These are phyloP conservation scores for Vanessa cardui DNA, from an alignment of 2,888 invertebrate genomes.

Conservation along the genomic window DNA sequence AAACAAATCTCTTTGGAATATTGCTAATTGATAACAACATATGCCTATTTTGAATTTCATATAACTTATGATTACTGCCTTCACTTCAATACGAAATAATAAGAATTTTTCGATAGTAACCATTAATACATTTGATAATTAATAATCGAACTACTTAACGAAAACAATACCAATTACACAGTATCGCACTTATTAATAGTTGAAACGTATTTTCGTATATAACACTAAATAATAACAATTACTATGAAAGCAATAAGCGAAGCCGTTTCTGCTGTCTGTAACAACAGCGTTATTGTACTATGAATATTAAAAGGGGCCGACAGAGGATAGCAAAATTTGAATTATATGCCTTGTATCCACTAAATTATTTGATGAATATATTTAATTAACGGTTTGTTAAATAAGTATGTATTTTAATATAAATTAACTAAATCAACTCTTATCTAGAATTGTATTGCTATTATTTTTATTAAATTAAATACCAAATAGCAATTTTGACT, in stretches of 20 bases:
- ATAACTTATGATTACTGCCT: too few species aligned
- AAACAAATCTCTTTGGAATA: too few species aligned
- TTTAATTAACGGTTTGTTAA: background rate
- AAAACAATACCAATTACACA: too few species aligned
- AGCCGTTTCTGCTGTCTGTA: constrained; percentile 42
- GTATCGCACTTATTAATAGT: background rate
- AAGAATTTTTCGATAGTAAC: too few species aligned
- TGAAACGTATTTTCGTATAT: background rate
- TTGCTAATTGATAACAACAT: too few species aligned
- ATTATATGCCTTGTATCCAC: constrained; percentile 37
- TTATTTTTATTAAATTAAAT: too few species aligned
- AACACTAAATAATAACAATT: constrained; percentile 26
- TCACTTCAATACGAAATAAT: too few species aligned
- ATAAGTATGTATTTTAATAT: background rate
- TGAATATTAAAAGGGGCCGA: constrained; percentile 56
- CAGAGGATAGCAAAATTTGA: constrained; percentile 48
- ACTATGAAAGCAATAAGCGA: constrained; percentile 28
- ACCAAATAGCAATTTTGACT: too few species aligned
- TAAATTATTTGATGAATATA: constrained; percentile 10
- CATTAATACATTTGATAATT: too few species aligned
- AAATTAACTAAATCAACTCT: background rate
- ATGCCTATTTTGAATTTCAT: too few species aligned
- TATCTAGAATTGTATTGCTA: too few species aligned
- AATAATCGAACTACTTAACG: too few species aligned
- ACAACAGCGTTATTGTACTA: constrained; percentile 45